These are phyloP conservation scores for Ceratoteleas bidentatus DNA, from an alignment of 1,140 invertebrate species.

Conservation along the genomic window DNA sequence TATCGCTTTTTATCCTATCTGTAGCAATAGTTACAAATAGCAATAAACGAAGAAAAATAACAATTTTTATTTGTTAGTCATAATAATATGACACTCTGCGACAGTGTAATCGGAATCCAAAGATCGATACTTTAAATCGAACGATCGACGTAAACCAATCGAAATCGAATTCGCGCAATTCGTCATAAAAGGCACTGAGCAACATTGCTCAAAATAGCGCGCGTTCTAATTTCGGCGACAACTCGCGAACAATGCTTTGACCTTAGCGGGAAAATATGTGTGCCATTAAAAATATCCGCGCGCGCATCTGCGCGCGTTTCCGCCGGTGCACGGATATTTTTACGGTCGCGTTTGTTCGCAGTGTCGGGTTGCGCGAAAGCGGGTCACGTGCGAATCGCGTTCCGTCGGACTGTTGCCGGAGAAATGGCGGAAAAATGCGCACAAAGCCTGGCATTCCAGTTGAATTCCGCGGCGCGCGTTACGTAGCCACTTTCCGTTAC, in stretches of 20 bases:
- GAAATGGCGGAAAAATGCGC: constrained; percentile 42
- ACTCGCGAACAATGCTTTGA: constrained; percentile 1
- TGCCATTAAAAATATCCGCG: constrained; percentile 13
- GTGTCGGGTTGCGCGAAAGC: constrained; percentile 40
- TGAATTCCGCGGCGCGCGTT: constrained; percentile 58
- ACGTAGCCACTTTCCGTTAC: constrained; percentile 62
- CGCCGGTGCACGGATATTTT: constrained; percentile 6
- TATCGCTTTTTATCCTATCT: too few species aligned
- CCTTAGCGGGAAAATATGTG: constrained; percentile 6
- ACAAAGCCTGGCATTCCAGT: constrained; percentile 51
- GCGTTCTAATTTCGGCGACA: too few species aligned
- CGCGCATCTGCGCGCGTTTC: not conserved
- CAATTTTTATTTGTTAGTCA: too few species aligned
- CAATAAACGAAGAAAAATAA: too few species aligned
- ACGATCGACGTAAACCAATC: too few species aligned
- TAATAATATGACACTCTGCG: too few species aligned
- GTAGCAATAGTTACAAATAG: too few species aligned
- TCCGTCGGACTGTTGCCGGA: constrained; percentile 37
- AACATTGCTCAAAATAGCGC: too few species aligned
- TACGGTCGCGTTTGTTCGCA: constrained; percentile 9
- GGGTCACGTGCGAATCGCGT: constrained; percentile 45
- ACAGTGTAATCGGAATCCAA: too few species aligned
- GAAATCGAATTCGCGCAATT: not conserved
- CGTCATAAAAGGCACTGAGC: too few species aligned
- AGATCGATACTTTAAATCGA: too few species aligned